phyloP scores from a whole-genome alignment of 2,888 invertebrate genomes.

The Drymonia ruficornis region DNA sequence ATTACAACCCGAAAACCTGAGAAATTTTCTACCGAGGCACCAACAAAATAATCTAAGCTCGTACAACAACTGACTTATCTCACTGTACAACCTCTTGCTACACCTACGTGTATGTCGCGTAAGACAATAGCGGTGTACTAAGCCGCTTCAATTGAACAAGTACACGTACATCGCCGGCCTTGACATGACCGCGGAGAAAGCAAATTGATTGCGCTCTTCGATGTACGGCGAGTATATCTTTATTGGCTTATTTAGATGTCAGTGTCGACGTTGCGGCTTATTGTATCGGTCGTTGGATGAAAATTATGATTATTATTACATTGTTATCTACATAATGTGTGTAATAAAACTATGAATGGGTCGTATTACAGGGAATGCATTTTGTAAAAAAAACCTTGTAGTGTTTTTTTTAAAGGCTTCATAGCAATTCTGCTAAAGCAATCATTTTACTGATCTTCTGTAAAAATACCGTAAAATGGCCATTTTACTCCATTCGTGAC shows the following conservation, averaged over 20 bases:
- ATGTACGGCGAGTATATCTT: not conserved
- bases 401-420: too few relatives aligned
- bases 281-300: not conserved
- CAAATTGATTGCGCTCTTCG: not conserved
- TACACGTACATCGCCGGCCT: slow-evolving; percentile 7
- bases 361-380: too few relatives aligned
- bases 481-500: too few relatives aligned
- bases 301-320: not conserved
- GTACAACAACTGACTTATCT: not conserved
- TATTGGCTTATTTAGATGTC: slow-evolving; percentile 5
- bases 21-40: too few relatives aligned
- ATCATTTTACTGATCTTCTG: too few relatives aligned
- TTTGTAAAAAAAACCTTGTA: too few relatives aligned
- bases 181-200: slow-evolving; percentile 10
- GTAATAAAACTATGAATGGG: too few relatives aligned
- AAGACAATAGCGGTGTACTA: not conserved
- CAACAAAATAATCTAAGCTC: too few relatives aligned
- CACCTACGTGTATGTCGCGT: not conserved
- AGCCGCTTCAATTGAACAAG: slow-evolving; percentile 1
- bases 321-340: too few relatives aligned
- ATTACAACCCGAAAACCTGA: too few relatives aligned
- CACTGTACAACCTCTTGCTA: not conserved
- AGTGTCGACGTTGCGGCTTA: not conserved
- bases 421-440: too few relatives aligned
- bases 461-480: too few relatives aligned